These are phyloP conservation scores for Chascanopsetta lugubris DNA, from an alignment of 2,113 vertebrate genomes.

Conservation along the genomic window DNA sequence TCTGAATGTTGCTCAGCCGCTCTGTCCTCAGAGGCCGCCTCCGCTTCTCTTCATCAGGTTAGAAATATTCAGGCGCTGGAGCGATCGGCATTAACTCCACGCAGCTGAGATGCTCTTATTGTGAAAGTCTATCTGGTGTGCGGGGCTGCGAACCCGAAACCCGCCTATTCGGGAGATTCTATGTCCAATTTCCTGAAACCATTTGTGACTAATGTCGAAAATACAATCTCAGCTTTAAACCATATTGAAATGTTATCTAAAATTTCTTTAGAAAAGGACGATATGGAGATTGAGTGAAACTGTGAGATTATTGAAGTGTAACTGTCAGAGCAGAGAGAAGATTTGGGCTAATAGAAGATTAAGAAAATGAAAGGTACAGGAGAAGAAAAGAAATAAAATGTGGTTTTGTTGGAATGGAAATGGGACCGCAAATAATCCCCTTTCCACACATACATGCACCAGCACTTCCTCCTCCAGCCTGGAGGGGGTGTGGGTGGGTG, in stretches of 20 bases:
- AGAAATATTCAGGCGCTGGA: conserved; percentile 28
- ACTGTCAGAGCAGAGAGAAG: background rate
- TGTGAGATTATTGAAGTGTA: background rate
- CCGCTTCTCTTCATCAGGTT: conserved; percentile 36
- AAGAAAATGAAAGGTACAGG: background rate
- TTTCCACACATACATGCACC: background rate
- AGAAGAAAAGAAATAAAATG: background rate
- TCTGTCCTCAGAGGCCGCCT: background rate
- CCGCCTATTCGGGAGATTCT: background rate
- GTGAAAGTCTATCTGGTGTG: conserved; percentile 25
- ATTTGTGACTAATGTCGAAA: background rate
- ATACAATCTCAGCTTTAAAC: no score
- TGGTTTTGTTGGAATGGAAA: conserved; percentile 12
- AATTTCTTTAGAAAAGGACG: background rate
- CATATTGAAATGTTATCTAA: no score
- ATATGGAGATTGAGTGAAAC: conserved; percentile 4
- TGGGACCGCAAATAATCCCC: conserved; percentile 11
- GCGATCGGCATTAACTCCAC: conserved; percentile 33
- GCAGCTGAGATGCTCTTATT: conserved; percentile 20
- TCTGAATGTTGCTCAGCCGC: conserved; percentile 10
- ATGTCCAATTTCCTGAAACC: background rate
- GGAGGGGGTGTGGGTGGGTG: background rate
- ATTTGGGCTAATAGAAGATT: background rate
- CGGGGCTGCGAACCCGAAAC: conserved; percentile 28
- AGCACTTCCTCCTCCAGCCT: background rate